A percentile compares a stretch with the other conserved stretches of the same genome.
Evolutionary conservation across 1,140 invertebrate genomes (phyloP).

Genomic region (Drosophila subpulchrella): DNA sequence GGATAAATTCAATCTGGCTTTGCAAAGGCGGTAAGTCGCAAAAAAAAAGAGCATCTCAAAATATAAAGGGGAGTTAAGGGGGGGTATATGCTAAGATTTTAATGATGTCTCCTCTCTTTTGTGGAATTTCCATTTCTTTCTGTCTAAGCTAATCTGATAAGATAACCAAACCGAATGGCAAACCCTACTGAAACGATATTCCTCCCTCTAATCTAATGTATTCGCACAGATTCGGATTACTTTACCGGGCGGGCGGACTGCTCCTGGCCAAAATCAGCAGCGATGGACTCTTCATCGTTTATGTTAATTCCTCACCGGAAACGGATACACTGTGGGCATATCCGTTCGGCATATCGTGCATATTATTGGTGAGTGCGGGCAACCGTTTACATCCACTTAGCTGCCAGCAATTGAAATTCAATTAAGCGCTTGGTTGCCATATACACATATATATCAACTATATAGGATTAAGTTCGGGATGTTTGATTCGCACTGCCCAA

Average conservation of each 20-base stretch:
- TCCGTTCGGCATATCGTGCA: conserved; percentile 86
- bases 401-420: conserved; percentile 38
- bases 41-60: conserved; percentile 1
- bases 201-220: conserved; percentile 25
- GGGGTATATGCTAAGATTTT: conserved; percentile 20
- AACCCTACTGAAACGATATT: neutral
- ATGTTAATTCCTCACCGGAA: conserved; percentile 86
- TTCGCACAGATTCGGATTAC: conserved; percentile 85
- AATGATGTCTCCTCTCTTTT: conserved; percentile 11
- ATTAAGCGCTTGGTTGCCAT: conserved; percentile 42
- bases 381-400: conserved; percentile 4
- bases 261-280: conserved; percentile 86
- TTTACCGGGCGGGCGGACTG: conserved; percentile 87
- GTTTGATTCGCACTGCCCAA: conserved; percentile 23
- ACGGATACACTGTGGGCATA: conserved; percentile 86
- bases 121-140: conserved; percentile 8
- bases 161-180: conserved; percentile 15
- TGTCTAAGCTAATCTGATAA: conserved; percentile 30
- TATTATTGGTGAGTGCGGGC: conserved; percentile 86
- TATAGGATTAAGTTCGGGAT: conserved; percentile 24
- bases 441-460: neutral
- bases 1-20: conserved; percentile 82
- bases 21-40: conserved; percentile 71
- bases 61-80: neutral
- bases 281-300: conserved; percentile 87